A percentile compares a stretch with the other conserved stretches of the same genome.
Conservation (phyloP, 2,888 invertebrate species). For the Isoperla grammatica region DNA sequence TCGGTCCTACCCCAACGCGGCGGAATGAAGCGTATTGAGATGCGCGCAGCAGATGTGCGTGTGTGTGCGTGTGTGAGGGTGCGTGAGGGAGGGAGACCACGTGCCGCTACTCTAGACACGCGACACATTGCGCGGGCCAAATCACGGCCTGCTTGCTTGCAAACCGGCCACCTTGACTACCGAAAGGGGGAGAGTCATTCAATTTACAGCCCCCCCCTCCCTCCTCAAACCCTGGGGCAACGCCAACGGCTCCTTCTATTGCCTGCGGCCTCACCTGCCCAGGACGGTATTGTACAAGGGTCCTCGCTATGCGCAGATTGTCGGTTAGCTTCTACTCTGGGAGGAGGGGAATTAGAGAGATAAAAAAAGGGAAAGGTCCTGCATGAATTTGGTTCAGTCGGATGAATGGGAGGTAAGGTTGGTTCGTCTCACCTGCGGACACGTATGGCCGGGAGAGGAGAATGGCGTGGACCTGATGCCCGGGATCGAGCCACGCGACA, state of each 20-base stretch:
- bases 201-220: not conserved
- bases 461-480: slow-evolving; percentile 15
- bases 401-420: slow-evolving; percentile 7
- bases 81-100: slow-evolving; percentile 9
- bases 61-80: not conserved
- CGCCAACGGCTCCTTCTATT: slow-evolving; percentile 24
- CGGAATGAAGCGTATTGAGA: slow-evolving; percentile 1
- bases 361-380: slow-evolving; percentile 20
- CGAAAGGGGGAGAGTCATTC: no score
- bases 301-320: slow-evolving; percentile 25
- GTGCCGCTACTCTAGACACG: slow-evolving; percentile 8
- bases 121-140: slow-evolving; percentile 10
- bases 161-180: slow-evolving; percentile 10
- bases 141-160: slow-evolving; percentile 9
- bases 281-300: slow-evolving; percentile 15
- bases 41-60: slow-evolving; percentile 16
- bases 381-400: slow-evolving; percentile 25
- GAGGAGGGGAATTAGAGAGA: slow-evolving; percentile 16
- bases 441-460: not conserved
- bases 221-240: slow-evolving; percentile 8
- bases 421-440: slow-evolving; percentile 7
- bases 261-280: slow-evolving; percentile 23
- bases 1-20: slow-evolving; percentile 8
- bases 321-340: slow-evolving; percentile 25
- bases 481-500: slow-evolving; percentile 14